phyloP scores from a whole-genome alignment of 1,140 invertebrate genomes.

The Thaumatotibia leucotreta region DNA sequence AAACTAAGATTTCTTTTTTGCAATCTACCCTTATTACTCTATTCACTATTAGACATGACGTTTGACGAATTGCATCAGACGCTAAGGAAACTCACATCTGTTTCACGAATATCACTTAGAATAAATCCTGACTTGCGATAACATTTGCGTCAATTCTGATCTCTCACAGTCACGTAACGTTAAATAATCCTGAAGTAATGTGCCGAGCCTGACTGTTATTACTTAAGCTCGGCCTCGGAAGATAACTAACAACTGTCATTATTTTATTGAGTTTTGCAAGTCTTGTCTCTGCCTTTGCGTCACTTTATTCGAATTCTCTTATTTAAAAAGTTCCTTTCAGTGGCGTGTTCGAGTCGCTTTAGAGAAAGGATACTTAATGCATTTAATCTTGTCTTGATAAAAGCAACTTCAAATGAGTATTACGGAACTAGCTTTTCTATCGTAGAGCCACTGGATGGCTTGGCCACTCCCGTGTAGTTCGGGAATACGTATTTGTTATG shows the following conservation, averaged over 20 bases:
- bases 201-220: background rate
- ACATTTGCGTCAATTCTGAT: conserved; percentile 16
- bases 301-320: conserved; percentile 24
- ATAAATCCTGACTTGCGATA: background rate
- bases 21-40: too few species aligned
- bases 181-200: conserved; percentile 1
- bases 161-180: background rate
- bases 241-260: conserved; percentile 8
- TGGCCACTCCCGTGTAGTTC: too few species aligned
- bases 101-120: background rate
- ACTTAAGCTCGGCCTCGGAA: conserved; percentile 4
- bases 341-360: conserved; percentile 28
- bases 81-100: background rate
- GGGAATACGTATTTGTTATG: too few species aligned
- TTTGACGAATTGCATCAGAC: too few species aligned
- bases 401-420: conserved; percentile 22
- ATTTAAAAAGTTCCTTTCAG: conserved; percentile 29
- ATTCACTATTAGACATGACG: too few species aligned
- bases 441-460: background rate
- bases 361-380: conserved; percentile 29
- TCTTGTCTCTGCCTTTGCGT: conserved; percentile 28
- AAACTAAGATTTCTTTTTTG: too few species aligned
- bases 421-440: conserved; percentile 14
- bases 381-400: conserved; percentile 27
- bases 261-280: conserved; percentile 25